phyloP scores from a whole-genome alignment of 1,140 invertebrate species.

The Orchestia grillus region DNA sequence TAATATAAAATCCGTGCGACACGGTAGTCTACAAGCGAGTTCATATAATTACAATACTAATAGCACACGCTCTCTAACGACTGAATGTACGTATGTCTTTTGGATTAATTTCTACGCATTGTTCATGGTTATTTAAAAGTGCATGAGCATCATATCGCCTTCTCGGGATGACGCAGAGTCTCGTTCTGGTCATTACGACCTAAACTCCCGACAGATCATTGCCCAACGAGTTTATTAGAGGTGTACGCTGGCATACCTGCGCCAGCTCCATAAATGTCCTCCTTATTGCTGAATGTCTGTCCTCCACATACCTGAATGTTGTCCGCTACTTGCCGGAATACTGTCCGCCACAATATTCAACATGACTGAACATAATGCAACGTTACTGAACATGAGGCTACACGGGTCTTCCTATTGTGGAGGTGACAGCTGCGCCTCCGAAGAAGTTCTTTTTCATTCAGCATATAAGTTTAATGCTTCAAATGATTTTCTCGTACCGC shows the following conservation, averaged over 20 bases:
- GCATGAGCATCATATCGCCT: background rate
- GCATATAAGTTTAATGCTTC: background rate
- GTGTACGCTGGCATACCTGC: background rate
- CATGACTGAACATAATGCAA: background rate
- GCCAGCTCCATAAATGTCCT: background rate
- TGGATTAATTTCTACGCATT: background rate
- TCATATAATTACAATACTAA: background rate
- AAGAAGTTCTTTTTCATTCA: background rate
- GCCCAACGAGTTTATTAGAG: constrained; percentile 10
- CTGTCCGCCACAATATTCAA: background rate
- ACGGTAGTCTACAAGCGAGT: background rate
- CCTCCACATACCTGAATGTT: background rate
- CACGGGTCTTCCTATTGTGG: background rate
- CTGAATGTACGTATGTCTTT: background rate
- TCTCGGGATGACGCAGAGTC: background rate
- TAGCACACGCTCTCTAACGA: background rate
- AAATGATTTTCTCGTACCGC: background rate
- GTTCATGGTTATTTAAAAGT: background rate
- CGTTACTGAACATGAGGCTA: constrained; percentile 24
- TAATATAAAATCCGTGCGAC: background rate
- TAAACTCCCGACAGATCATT: background rate
- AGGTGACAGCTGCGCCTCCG: background rate
- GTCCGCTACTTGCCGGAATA: too few species aligned
- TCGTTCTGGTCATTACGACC: background rate
- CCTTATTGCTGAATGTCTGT: background rate